These are phyloP conservation scores for Tupiocoris notatus DNA, from an alignment of 2,888 invertebrate species.

Conservation along the genomic window DNA sequence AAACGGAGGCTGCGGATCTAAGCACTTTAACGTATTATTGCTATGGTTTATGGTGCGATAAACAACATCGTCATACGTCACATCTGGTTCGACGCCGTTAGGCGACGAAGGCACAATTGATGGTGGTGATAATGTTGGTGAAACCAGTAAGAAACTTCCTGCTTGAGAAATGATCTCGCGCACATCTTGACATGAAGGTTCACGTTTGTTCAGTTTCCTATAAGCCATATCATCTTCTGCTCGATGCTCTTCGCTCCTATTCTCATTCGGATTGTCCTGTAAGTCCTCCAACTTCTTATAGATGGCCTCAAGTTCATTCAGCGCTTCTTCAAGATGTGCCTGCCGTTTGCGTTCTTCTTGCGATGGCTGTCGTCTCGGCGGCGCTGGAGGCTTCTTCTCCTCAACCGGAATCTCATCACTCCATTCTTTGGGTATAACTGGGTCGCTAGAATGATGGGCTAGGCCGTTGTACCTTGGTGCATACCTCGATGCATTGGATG, in stretches of 20 bases:
- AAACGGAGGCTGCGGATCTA: conserved; percentile 84
- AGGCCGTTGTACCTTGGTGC: conserved; percentile 33
- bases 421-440: conserved; percentile 48
- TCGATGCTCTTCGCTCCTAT: conserved; percentile 60
- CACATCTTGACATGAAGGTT: conserved; percentile 57
- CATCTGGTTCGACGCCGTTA: conserved; percentile 67
- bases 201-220: conserved; percentile 67
- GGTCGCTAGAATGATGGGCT: conserved; percentile 52
- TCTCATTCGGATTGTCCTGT: conserved; percentile 59
- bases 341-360: conserved; percentile 58
- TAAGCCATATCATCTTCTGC: conserved; percentile 75
- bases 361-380: conserved; percentile 20
- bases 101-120: conserved; percentile 47
- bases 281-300: conserved; percentile 82
- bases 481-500: conserved; percentile 44
- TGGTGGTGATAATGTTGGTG: conserved; percentile 61
- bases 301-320: conserved; percentile 87
- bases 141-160: conserved; percentile 67
- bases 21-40: conserved; percentile 66
- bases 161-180: conserved; percentile 58
- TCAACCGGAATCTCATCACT: conserved; percentile 27
- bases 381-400: conserved; percentile 30
- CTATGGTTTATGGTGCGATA: conserved; percentile 76
- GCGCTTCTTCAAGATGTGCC: conserved; percentile 80
- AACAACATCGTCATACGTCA: conserved; percentile 79